phyloP scores from a whole-genome alignment of 2,113 vertebrate genomes.

The Tragelaphus buxtoni region DNA sequence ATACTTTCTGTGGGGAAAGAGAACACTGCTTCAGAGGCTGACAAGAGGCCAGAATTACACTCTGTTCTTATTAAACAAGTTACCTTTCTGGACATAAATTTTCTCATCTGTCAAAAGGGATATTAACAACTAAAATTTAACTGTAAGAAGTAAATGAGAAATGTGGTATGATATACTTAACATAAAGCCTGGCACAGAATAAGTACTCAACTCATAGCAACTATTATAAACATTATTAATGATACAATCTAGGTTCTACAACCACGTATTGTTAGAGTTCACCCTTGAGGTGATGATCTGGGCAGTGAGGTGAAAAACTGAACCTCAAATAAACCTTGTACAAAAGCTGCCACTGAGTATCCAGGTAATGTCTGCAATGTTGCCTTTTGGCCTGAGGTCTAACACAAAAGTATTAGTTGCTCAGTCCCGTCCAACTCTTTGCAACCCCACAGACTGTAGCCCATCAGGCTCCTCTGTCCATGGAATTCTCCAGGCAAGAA shows the following conservation, averaged over 20 bases:
- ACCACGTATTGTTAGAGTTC: neutral
- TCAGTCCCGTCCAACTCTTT: neutral
- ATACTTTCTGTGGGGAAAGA: neutral
- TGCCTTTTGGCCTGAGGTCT: neutral
- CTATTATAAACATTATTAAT: neutral
- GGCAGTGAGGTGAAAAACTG: neutral
- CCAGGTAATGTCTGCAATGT: neutral
- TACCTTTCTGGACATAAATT: neutral
- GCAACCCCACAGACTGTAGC: neutral
- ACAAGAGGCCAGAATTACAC: neutral
- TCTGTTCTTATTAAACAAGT: neutral
- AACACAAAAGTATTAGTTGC: neutral
- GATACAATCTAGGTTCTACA: neutral
- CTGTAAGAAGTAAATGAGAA: neutral
- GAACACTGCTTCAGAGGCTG: neutral
- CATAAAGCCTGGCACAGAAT: neutral
- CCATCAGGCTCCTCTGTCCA: neutral
- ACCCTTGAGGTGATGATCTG: neutral
- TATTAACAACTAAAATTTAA: neutral
- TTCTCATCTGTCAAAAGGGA: neutral
- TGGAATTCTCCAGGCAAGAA: neutral
- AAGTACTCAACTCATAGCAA: neutral
- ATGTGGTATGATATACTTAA: neutral
- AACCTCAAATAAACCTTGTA: neutral
- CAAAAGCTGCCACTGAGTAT: neutral